These are phyloP conservation scores for Agonopterix alstromeriana DNA, from an alignment of 2,888 invertebrate genomes.

Conservation along the genomic window DNA sequence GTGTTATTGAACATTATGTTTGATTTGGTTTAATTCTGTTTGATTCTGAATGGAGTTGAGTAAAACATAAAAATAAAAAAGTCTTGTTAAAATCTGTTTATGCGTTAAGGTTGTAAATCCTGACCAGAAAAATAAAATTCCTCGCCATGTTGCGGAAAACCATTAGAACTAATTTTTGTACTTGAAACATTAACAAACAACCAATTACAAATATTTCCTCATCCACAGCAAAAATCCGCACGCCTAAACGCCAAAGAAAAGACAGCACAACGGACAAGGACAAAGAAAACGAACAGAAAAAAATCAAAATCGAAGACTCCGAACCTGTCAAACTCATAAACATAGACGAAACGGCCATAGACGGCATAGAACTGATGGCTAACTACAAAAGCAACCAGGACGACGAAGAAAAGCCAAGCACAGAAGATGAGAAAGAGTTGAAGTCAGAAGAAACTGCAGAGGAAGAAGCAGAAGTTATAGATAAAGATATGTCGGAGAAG, in stretches of 20 bases:
- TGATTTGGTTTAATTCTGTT: too few species aligned
- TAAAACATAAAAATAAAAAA: too few species aligned
- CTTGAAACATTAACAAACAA: too few species aligned
- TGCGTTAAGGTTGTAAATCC: too few species aligned
- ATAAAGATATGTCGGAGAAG: slow-evolving; percentile 46
- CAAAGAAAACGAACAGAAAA: slow-evolving; percentile 57
- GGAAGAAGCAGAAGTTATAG: slow-evolving; percentile 35
- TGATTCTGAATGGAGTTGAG: too few species aligned
- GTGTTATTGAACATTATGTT: too few species aligned
- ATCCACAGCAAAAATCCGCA: slow-evolving; percentile 49
- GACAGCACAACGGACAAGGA: slow-evolving; percentile 77
- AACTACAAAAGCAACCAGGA: slow-evolving; percentile 50
- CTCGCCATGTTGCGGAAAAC: too few species aligned
- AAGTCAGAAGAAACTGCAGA: slow-evolving; percentile 47
- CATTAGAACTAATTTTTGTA: too few species aligned
- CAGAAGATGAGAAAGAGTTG: slow-evolving; percentile 59
- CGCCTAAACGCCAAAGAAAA: slow-evolving; percentile 72
- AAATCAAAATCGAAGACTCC: slow-evolving; percentile 45
- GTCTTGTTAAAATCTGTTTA: too few species aligned
- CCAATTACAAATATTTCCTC: background rate
- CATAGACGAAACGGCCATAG: slow-evolving; percentile 69
- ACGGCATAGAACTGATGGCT: slow-evolving; percentile 70
- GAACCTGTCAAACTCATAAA: slow-evolving; percentile 44
- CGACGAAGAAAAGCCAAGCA: slow-evolving; percentile 57
- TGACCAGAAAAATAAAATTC: too few species aligned